These are phyloP conservation scores for Rhodophaea formosa DNA, from an alignment of 2,888 invertebrate genomes.

Conservation along the genomic window DNA sequence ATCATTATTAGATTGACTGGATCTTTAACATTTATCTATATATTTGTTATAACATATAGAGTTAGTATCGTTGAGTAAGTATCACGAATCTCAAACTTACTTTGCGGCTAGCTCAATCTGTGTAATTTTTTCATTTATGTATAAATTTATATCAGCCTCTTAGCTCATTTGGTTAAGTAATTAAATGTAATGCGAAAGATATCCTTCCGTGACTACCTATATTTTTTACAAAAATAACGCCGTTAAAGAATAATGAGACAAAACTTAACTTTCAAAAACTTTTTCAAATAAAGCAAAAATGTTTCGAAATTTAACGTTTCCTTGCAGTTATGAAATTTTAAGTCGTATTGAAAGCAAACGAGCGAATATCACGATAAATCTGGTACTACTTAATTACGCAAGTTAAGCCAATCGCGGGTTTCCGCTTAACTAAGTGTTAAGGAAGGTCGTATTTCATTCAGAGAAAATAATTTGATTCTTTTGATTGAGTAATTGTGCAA, in stretches of 20 bases:
- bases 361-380: conserved; percentile 12
- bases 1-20: no score
- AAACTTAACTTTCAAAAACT: conserved; percentile 37
- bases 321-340: conserved; percentile 36
- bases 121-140: no score
- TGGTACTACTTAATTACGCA: conserved; percentile 11
- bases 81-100: no score
- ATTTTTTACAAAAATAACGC: not conserved
- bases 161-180: no score
- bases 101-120: no score
- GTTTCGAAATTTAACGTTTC: conserved; percentile 42
- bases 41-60: no score
- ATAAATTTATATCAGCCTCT: no score
- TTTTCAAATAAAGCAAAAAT: conserved; percentile 14
- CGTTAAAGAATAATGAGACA: conserved; percentile 39
- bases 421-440: conserved; percentile 17
- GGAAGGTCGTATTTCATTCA: conserved; percentile 15
- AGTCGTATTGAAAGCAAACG: conserved; percentile 28
- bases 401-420: conserved; percentile 15
- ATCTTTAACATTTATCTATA: no score
- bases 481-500: conserved; percentile 1
- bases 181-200: not conserved
- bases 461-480: conserved; percentile 12
- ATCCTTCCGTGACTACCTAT: not conserved
- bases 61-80: no score